Conservation (phyloP, 2,113 vertebrate genomes). For the Erinaceus europaeus region DNA sequence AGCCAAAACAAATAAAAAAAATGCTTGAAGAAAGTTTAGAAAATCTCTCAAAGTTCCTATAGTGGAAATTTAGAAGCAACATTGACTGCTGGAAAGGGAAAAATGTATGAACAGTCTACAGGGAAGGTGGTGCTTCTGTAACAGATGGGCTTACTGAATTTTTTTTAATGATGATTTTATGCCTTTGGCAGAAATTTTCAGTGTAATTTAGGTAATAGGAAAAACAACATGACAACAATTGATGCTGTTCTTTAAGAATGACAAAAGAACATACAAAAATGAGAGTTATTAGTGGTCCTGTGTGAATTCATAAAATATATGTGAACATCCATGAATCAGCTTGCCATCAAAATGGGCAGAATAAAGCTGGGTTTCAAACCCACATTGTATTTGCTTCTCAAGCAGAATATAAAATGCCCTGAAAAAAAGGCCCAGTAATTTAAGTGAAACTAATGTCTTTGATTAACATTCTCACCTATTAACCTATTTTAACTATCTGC, state of each 20-base stretch:
- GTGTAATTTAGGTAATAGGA: constrained; percentile 44
- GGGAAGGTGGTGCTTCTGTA: constrained; percentile 31
- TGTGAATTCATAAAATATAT: constrained; percentile 28
- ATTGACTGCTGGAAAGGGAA: constrained; percentile 23
- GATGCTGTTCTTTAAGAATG: constrained; percentile 28
- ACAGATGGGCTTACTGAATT: constrained; percentile 46
- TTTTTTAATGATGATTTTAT: constrained; percentile 53
- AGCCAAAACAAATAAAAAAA: too few species aligned
- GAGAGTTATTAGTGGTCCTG: not conserved
- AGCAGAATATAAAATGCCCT: not conserved
- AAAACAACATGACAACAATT: constrained; percentile 43
- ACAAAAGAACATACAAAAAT: not conserved
- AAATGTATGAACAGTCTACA: constrained; percentile 15
- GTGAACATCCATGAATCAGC: constrained; percentile 6
- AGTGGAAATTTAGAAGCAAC: constrained; percentile 33
- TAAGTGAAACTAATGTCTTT: not conserved
- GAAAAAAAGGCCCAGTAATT: not conserved
- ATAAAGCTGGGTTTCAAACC: not conserved
- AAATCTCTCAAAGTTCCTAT: not conserved
- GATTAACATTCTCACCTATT: not conserved
- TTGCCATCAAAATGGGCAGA: not conserved
- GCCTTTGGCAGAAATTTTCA: constrained; percentile 46
- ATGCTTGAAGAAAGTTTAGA: not conserved
- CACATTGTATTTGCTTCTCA: not conserved
- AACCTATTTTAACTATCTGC: not conserved